phyloP scores from a whole-genome alignment of 1,140 invertebrate genomes.

The Dolichoris vasculosae region DNA sequence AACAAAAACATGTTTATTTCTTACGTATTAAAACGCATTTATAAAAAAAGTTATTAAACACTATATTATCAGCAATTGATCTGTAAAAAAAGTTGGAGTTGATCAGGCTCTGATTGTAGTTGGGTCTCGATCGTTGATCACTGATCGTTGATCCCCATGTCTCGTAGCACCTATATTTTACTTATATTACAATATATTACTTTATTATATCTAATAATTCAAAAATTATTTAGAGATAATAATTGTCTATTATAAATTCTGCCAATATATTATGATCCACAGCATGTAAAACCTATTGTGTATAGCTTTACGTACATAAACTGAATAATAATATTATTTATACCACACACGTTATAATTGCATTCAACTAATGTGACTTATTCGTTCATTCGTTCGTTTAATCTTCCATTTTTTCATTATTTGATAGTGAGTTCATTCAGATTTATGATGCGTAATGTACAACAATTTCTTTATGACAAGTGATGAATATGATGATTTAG shows the following conservation, averaged over 20 bases:
- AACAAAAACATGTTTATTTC: neutral
- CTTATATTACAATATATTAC: slow-evolving; percentile 12
- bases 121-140: slow-evolving; percentile 61
- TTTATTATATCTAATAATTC: slow-evolving; percentile 12
- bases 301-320: neutral
- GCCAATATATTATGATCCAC: neutral
- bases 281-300: neutral
- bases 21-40: neutral
- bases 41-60: slow-evolving; percentile 53
- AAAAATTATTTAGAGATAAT: neutral
- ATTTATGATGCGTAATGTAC: neutral
- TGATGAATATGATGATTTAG: slow-evolving; percentile 33
- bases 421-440: neutral
- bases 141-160: slow-evolving; percentile 57
- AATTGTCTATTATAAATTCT: neutral
- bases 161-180: slow-evolving; percentile 62
- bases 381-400: slow-evolving; percentile 9
- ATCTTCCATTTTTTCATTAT: neutral
- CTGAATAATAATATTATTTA: neutral
- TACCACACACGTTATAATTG: neutral
- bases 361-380: neutral
- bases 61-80: slow-evolving; percentile 41
- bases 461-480: neutral
- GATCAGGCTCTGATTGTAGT: slow-evolving; percentile 53
- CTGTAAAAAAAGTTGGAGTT: slow-evolving; percentile 59